Conservation (phyloP, 92 coral and sea anemone genomes). For the Epizoanthus ramosus region DNA sequence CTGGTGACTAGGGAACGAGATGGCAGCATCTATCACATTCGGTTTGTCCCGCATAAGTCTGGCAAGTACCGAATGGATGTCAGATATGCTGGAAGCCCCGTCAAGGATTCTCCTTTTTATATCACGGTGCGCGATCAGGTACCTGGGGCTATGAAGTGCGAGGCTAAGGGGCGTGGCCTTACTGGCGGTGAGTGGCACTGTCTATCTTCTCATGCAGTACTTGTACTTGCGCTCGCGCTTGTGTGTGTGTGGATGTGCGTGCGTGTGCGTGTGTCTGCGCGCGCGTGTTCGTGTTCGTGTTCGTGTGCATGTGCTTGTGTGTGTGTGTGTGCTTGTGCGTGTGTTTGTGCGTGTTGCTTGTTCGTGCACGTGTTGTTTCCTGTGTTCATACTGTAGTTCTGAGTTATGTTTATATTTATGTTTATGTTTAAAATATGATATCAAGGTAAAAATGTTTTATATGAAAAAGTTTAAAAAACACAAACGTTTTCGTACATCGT, state of each 20-base stretch:
- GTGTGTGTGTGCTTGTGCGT: background rate
- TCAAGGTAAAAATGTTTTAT: too few species aligned
- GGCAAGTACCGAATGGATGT: slow-evolving; percentile 81
- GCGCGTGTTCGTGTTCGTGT: background rate
- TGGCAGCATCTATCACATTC: slow-evolving; percentile 61
- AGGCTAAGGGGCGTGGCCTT: slow-evolving; percentile 85
- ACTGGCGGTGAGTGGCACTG: slow-evolving; percentile 64
- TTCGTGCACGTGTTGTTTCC: too few species aligned
- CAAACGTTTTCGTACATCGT: too few species aligned
- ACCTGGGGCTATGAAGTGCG: slow-evolving; percentile 64
- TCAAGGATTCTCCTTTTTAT: slow-evolving; percentile 80
- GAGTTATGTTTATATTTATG: too few species aligned
- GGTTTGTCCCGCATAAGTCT: slow-evolving; percentile 80
- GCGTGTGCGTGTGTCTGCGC: background rate
- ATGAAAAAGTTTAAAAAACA: too few species aligned
- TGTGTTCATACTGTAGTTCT: too few species aligned
- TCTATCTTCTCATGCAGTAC: background rate
- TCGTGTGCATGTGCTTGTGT: background rate
- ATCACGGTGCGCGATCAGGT: slow-evolving; percentile 48
- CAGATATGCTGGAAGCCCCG: slow-evolving; percentile 69
- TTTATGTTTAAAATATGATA: too few species aligned
- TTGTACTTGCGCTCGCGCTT: background rate
- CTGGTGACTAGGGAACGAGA: slow-evolving; percentile 61
- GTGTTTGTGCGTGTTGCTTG: background rate
- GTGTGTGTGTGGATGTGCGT: background rate